Base-by-base conservation (phyloP, 2,113 vertebrate species). In the Pedetes capensis region DNA sequence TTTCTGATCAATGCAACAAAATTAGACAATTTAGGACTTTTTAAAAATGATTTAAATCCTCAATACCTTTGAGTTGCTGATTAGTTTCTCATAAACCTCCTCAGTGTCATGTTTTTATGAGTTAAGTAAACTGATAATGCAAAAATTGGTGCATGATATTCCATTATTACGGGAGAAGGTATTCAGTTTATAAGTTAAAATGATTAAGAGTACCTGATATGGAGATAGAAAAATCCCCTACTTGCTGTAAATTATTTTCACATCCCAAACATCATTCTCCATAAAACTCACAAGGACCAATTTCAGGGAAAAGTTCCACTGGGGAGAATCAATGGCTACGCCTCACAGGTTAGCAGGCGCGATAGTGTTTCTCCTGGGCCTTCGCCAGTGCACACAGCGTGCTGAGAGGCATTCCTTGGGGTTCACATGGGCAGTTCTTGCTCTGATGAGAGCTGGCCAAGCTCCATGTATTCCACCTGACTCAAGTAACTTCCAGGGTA, bases 321-420 rank as follows among this genome's bases (percentile, higher is more conserved):
- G 51, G 27, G 72, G 81, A 94, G 64, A 92, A 84, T 85, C 37
- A 81, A 85, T 91, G 88, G 29, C 59, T 42, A 5, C 6, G 12
- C 66, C 78, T 93, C 72, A 51, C 61, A 83, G 93, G 87, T 94
- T 64, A 79, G 79, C 84, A 80, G 44, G n/a, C 0, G 0, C 61
- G 78, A 53, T 81, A 53, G 53, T 85, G 42, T 93, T 96, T 80
- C 89, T 84, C 11, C 86, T 94, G 86, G 86, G 95, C 74, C 51
- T 25, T 8, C 0, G 61, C 84, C 90, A 94, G 76, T 16, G 44
- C 80, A 92, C 87, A 78, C 63, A 51, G 84, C 8, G 0, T 47
- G 51, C 85, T 75, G 81, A 64, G 93, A 92, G 82, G 81, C 74
- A 75, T 93, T 96, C 81, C 61, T 85, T 81, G 81, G 76, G 75